Percentiles rank a stretch among this genome's conserved stretches.
These are phyloP conservation scores for Astyanax mexicanus DNA, from an alignment of 2,797 vertebrate species.

Conservation along the genomic window DNA sequence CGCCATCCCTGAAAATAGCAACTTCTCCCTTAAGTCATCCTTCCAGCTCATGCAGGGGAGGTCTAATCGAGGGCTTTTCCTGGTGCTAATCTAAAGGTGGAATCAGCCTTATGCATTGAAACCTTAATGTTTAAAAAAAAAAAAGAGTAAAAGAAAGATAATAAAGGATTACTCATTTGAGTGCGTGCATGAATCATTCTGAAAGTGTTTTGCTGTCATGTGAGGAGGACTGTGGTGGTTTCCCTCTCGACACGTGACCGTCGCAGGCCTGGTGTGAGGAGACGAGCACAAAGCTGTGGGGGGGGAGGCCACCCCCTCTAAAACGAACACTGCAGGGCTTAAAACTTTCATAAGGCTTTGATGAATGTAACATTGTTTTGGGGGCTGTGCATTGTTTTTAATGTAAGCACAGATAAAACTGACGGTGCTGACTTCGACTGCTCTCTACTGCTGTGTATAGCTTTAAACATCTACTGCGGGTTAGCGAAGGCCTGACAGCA, in stretches of 20 bases:
- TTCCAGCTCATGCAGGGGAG: background rate
- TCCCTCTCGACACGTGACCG: slow-evolving; percentile 27
- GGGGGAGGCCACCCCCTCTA: slow-evolving; percentile 14
- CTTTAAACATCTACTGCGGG: background rate
- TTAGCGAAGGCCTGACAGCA: slow-evolving; percentile 16
- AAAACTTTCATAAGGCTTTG: background rate
- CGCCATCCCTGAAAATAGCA: slow-evolving; percentile 27
- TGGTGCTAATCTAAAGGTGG: background rate
- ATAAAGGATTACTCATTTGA: slow-evolving; percentile 41
- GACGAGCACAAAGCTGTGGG: background rate
- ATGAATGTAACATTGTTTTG: background rate
- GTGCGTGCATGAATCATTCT: slow-evolving; percentile 30
- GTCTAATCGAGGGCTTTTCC: background rate
- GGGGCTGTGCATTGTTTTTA: no score
- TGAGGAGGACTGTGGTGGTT: slow-evolving; percentile 40
- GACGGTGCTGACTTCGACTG: background rate
- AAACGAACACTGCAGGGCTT: slow-evolving; percentile 15
- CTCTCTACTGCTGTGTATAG: no score
- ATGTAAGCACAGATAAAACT: background rate
- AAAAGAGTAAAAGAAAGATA: no score
- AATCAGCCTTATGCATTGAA: background rate
- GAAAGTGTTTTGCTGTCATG: slow-evolving; percentile 38
- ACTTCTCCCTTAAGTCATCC: slow-evolving; percentile 19
- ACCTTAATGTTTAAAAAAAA: slow-evolving; percentile 29
- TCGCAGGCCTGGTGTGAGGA: slow-evolving; percentile 15